Evolutionary conservation across 1,140 invertebrate species (phyloP).

Genomic region (Aphidius gifuensis): DNA sequence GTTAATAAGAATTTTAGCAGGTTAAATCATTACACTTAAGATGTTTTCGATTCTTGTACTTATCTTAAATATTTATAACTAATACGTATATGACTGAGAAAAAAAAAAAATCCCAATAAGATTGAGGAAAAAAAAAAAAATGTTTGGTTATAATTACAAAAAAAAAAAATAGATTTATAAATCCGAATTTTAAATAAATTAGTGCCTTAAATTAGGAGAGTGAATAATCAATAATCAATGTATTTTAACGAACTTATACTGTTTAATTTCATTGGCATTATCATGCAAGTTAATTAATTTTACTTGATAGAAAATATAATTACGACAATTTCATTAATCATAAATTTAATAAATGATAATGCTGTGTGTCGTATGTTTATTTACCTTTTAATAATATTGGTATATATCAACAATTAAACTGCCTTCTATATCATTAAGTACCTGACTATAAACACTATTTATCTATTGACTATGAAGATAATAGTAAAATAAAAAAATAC

Average conservation of each 20-base stretch:
- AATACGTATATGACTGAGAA: too few relatives aligned
- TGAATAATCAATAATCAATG: not conserved
- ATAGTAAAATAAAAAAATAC: slow-evolving; percentile 1
- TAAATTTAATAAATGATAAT: too few relatives aligned
- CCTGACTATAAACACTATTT: slow-evolving; percentile 50
- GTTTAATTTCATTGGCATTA: slow-evolving; percentile 2
- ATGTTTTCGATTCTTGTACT: too few relatives aligned
- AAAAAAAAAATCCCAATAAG: too few relatives aligned
- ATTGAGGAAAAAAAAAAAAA: not conserved
- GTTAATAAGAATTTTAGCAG: too few relatives aligned
- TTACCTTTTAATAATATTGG: too few relatives aligned
- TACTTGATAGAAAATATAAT: slow-evolving; percentile 1
- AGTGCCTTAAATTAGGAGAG: slow-evolving; percentile 2
- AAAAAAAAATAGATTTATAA: not conserved
- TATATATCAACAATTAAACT: slow-evolving; percentile 24
- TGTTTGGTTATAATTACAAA: not conserved
- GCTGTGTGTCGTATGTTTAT: too few relatives aligned
- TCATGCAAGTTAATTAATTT: slow-evolving; percentile 8
- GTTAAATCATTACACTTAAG: too few relatives aligned
- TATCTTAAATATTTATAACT: too few relatives aligned
- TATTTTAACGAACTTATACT: slow-evolving; percentile 7
- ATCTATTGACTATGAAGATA: slow-evolving; percentile 20
- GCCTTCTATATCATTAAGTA: slow-evolving; percentile 50
- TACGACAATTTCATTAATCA: not conserved
- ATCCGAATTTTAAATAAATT: not conserved